These are phyloP conservation scores for Xanthia icteritia DNA, from an alignment of 2,888 invertebrate species.

Conservation along the genomic window DNA sequence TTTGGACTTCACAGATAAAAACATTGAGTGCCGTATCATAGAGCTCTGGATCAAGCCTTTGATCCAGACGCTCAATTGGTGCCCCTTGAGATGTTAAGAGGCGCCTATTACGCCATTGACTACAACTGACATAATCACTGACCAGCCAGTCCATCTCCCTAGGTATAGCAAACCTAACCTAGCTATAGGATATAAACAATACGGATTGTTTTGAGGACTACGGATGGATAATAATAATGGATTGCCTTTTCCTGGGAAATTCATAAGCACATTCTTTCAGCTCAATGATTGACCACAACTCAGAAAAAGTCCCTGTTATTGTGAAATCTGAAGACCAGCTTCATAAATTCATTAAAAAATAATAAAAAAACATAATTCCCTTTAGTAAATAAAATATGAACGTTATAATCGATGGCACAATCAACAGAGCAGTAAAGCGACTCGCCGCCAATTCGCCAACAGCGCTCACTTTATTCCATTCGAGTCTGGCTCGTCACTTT, in stretches of 20 bases:
- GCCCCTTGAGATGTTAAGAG: conserved; percentile 23
- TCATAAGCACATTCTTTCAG: neutral
- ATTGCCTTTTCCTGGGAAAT: neutral
- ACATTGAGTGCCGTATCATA: neutral
- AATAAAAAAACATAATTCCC: neutral
- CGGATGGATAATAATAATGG: too few species aligned
- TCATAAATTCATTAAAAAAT: neutral
- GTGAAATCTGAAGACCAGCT: neutral
- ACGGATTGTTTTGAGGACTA: neutral
- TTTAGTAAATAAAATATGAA: conserved; percentile 46
- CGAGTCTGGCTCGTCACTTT: conserved; percentile 83
- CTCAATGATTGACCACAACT: neutral
- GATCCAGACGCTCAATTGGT: conserved; percentile 22
- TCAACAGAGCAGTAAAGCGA: conserved; percentile 57
- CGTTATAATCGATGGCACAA: conserved; percentile 62
- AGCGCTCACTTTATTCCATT: conserved; percentile 69
- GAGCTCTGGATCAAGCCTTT: neutral
- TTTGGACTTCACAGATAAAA: neutral
- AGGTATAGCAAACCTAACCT: too few species aligned
- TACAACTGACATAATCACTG: conserved; percentile 15
- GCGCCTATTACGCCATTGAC: neutral
- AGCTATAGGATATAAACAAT: neutral
- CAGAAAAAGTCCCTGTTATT: neutral
- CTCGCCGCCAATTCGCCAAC: conserved; percentile 67
- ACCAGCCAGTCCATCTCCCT: neutral